These are phyloP conservation scores for Imbricaverruca yamaguchii DNA, from an alignment of 2,888 invertebrate genomes.

Conservation along the genomic window DNA sequence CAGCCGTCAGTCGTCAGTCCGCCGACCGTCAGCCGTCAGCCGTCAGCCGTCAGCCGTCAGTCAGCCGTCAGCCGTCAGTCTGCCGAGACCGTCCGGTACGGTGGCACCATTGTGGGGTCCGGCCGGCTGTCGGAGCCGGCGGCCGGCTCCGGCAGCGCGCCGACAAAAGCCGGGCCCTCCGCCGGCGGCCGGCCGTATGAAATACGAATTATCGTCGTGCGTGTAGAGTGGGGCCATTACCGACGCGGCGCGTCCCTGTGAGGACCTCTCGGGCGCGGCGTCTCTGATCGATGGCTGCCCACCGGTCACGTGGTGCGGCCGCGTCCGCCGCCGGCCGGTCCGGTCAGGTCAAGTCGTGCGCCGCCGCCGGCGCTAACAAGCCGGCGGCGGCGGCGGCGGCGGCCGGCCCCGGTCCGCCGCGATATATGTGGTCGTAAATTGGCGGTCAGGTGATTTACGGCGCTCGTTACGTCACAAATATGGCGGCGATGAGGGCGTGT, in stretches of 20 bases:
- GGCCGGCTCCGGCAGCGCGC: no score
- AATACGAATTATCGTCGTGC: constrained; percentile 12
- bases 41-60: no score
- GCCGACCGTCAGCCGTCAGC: no score
- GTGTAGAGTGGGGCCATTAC: constrained; percentile 12
- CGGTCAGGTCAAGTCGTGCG: not conserved
- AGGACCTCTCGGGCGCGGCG: not conserved
- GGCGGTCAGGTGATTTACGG: not conserved
- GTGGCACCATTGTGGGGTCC: no score
- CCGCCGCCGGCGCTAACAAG: not conserved
- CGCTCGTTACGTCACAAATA: constrained; percentile 11
- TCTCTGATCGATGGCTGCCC: not conserved
- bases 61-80: no score
- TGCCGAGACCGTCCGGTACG: no score
- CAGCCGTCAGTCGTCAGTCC: no score
- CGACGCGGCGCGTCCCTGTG: not conserved
- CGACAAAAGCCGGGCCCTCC: not conserved
- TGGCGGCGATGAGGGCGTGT: constrained; percentile 15
- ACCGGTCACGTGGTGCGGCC: no score
- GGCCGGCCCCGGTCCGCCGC: not conserved
- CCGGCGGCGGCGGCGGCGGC: not conserved
- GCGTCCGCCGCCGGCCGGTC: not conserved
- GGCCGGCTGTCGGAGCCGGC: no score
- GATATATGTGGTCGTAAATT: not conserved
- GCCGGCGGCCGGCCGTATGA: not conserved